Conservation (phyloP, 2,888 invertebrate species). For the Myopa testacea region DNA sequence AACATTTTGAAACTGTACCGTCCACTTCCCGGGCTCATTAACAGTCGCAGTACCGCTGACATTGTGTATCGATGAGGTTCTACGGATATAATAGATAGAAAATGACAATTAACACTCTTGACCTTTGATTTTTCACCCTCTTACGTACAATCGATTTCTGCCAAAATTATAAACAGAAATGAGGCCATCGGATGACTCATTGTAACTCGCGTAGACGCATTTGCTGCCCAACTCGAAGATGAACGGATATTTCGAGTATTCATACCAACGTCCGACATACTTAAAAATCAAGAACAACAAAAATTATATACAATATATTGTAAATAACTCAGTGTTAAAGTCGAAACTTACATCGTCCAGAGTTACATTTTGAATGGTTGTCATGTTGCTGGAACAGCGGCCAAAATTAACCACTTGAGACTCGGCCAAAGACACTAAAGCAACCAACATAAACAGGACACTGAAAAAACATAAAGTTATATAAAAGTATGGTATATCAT, state of each 20-base stretch:
- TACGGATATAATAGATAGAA: slow-evolving; percentile 17
- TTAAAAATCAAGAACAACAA: slow-evolving; percentile 54
- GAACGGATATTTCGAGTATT: slow-evolving; percentile 79
- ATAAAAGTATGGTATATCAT: background rate
- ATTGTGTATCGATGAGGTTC: slow-evolving; percentile 46
- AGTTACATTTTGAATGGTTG: slow-evolving; percentile 72
- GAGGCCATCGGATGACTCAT: slow-evolving; percentile 61
- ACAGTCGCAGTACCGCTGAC: slow-evolving; percentile 51
- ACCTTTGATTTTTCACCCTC: slow-evolving; percentile 47
- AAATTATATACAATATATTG: too few species aligned
- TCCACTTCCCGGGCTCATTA: slow-evolving; percentile 50
- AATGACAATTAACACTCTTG: background rate
- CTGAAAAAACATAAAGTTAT: background rate
- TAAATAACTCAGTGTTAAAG: background rate
- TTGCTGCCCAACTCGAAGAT: slow-evolving; percentile 78
- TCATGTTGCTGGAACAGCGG: slow-evolving; percentile 72
- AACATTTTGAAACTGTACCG: slow-evolving; percentile 49
- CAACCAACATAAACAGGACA: background rate
- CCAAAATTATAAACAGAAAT: slow-evolving; percentile 70
- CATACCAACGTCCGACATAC: slow-evolving; percentile 82
- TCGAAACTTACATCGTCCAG: slow-evolving; percentile 53
- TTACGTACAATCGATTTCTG: slow-evolving; percentile 68
- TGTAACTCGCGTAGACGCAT: slow-evolving; percentile 77
- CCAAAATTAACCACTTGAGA: slow-evolving; percentile 74
- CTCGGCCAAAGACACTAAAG: background rate